Conservation (phyloP, 2,888 invertebrate species). For the Koerneria pararmatus region DNA sequence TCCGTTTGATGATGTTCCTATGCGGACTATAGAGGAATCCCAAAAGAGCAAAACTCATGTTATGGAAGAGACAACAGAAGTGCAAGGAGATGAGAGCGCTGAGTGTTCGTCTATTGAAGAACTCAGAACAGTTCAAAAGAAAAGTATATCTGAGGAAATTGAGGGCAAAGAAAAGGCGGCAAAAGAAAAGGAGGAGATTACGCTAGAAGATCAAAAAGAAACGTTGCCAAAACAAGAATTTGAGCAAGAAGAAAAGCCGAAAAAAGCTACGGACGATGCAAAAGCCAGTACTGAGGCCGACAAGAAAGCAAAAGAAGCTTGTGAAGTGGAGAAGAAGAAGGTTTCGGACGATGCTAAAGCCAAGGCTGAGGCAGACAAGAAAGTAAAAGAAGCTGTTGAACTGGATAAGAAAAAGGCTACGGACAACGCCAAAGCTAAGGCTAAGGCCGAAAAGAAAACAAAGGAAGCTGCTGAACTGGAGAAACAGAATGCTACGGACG, state of each 20-base stretch:
- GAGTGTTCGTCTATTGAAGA: not conserved
- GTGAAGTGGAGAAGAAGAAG: not conserved
- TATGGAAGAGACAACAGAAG: not conserved
- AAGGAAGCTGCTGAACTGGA: not conserved
- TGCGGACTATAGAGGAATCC: constrained; percentile 9
- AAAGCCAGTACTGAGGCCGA: constrained; percentile 2
- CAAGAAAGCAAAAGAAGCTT: not conserved
- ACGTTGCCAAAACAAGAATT: not conserved
- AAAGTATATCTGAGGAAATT: not conserved
- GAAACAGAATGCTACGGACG: not conserved
- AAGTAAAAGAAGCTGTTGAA: constrained; percentile 11
- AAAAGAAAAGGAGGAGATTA: not conserved
- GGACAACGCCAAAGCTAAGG: constrained; percentile 21
- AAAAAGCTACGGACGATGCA: not conserved
- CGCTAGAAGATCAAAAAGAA: not conserved
- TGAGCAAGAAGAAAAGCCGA: not conserved
- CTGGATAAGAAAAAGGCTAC: constrained; percentile 11
- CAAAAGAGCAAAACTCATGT: constrained; percentile 11
- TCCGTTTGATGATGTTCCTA: constrained; percentile 16
- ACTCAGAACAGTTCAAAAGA: not conserved
- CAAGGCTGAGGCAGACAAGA: constrained; percentile 7
- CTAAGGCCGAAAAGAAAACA: constrained; percentile 1
- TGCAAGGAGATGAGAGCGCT: not conserved
- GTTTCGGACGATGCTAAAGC: constrained; percentile 3
- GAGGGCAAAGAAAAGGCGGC: not conserved